Evolutionary conservation across 2,113 vertebrate species (phyloP).

Genomic region (Carlito syrichta): DNA sequence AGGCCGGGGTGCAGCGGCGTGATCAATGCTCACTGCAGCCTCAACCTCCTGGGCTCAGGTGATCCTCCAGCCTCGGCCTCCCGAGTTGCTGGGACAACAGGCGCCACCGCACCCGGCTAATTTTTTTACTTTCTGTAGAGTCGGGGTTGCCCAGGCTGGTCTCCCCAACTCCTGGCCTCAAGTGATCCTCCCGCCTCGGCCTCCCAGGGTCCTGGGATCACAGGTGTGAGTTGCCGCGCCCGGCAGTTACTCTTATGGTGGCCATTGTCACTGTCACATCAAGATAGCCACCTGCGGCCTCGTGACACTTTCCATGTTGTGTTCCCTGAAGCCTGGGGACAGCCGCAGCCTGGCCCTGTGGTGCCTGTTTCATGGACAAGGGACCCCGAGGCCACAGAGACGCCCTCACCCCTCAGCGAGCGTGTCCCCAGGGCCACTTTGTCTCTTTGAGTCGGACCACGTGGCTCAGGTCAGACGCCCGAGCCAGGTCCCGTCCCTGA

Average conservation of each 20-base stretch:
- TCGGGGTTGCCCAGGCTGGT: background rate
- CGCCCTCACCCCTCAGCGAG: too few relatives aligned
- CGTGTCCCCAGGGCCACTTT: background rate
- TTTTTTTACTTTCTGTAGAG: background rate
- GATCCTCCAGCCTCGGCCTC: background rate
- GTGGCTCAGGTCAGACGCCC: fast-evolving
- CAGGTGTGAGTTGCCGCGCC: background rate
- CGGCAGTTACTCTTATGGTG: too few relatives aligned
- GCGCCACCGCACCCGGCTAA: background rate
- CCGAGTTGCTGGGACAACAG: background rate
- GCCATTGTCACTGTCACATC: too few relatives aligned
- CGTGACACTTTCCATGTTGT: too few relatives aligned
- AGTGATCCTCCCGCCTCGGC: background rate
- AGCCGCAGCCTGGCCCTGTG: fast-evolving
- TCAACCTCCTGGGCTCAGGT: background rate
- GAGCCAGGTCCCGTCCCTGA: background rate
- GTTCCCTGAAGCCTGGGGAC: background rate
- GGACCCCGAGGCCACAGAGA: too few relatives aligned
- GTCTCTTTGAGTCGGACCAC: background rate
- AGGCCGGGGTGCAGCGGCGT: background rate
- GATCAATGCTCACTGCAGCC: background rate
- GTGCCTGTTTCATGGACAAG: background rate
- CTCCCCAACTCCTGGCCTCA: background rate
- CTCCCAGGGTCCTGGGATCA: background rate
- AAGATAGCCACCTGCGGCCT: too few relatives aligned